Percentiles rank a stretch among this genome's conserved stretches.
Conservation (phyloP, 1,140 invertebrate species). For the Sminthurides bifidus region DNA sequence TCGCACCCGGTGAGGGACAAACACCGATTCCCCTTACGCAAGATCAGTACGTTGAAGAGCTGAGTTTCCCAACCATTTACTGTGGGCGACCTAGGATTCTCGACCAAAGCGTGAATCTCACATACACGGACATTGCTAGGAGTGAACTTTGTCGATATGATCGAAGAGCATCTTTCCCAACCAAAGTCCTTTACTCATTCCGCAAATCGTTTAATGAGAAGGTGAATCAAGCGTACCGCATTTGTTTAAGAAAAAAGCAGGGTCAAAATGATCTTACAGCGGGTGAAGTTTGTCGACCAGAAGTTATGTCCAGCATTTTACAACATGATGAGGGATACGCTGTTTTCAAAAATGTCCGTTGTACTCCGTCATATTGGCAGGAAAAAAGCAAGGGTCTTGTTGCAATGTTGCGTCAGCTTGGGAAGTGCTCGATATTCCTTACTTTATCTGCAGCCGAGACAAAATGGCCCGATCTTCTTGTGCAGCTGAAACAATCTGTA, state of each 20-base stretch:
- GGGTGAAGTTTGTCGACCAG: not conserved
- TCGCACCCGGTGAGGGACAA: slow-evolving; percentile 15
- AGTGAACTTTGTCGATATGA: slow-evolving; percentile 1
- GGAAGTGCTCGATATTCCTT: slow-evolving; percentile 35
- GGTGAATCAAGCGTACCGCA: no score
- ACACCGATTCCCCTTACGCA: slow-evolving; percentile 1
- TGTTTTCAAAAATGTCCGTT: slow-evolving; percentile 32
- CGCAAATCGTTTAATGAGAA: no score
- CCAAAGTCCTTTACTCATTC: slow-evolving; percentile 1
- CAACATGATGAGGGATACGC: slow-evolving; percentile 16
- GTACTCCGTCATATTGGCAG: slow-evolving; percentile 29
- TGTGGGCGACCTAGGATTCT: no score
- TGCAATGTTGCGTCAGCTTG: slow-evolving; percentile 37
- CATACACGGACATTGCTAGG: slow-evolving; percentile 13
- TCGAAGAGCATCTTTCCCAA: not conserved
- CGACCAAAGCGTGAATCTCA: slow-evolving; percentile 15
- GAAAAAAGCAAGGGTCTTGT: slow-evolving; percentile 10
- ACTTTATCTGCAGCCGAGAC: slow-evolving; percentile 37
- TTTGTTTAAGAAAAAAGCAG: slow-evolving; percentile 23
- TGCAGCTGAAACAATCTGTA: slow-evolving; percentile 36
- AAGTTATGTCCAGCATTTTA: not conserved
- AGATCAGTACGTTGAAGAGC: slow-evolving; percentile 28
- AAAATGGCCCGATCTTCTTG: slow-evolving; percentile 36
- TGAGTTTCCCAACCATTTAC: slow-evolving; percentile 34
- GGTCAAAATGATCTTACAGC: slow-evolving; percentile 18